Base-by-base conservation (phyloP, 2,888 invertebrate genomes). In the Cephus pulcher region DNA sequence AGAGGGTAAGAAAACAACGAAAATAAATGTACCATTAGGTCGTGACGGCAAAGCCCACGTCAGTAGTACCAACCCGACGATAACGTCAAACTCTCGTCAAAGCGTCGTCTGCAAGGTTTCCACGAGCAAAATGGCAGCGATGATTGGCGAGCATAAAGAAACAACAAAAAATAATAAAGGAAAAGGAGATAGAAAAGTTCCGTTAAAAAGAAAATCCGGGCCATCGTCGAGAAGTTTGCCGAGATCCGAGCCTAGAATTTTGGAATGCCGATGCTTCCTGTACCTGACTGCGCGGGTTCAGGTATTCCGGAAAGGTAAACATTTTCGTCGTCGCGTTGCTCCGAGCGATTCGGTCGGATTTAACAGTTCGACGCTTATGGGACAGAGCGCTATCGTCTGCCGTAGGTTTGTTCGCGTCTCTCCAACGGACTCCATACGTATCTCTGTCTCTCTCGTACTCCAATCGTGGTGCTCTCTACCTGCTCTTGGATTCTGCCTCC, bases 401-500 rank as follows among this genome's bases (percentile, higher is more conserved):
- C 12, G 12, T 71, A 34, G 9, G 12, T 71, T n/a, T 34, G 74
- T 37, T 35, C 69, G 34, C 73, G 75, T 69, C 70, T 71, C 34
- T 76, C 33, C 70, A 30, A n/a, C 70, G 15, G 56, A 34, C 34
- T 71, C 32, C 30, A 30, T 30, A 71, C 32, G 12, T 30, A 33
- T 3, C 12, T 30, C 74, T 6, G 74, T 35, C 74, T 74, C 74
- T 34, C 74, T 30, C 35, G 33, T 35, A 30, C 33, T 34, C 71
- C 56, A 32, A 37, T 37, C 37, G 73, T 69, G 69, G 71, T 15
- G 71, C 33, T 80, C 80, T 78, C 79, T 80, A 77, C 71, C 75
- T 74, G 78, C 78, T 76, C 78, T 80, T 78, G 77, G 78, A 75
- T 75, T 76, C 75, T 76, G 76, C 71, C 76, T 80, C 71, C 75